A percentile compares a stretch with the other conserved stretches of the same genome.
These are phyloP conservation scores for Orchestes rusci DNA, from an alignment of 2,888 invertebrate species.

Conservation along the genomic window DNA sequence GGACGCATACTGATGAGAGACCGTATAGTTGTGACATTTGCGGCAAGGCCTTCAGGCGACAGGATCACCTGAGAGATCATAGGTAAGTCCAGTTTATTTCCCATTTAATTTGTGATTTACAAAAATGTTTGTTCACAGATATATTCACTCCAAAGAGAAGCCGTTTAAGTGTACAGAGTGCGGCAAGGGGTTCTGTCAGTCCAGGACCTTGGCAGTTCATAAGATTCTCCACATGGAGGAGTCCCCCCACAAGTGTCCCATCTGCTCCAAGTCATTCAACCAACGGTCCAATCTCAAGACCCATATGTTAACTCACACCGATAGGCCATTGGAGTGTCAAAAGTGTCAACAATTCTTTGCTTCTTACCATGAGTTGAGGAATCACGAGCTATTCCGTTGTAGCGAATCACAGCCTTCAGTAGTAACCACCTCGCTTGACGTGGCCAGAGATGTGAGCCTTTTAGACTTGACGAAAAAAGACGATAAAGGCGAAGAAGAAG, in stretches of 20 bases:
- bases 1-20: constrained; percentile 94
- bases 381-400: constrained; percentile 34
- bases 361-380: constrained; percentile 37
- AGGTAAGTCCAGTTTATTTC: constrained; percentile 49
- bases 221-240: constrained; percentile 90
- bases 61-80: constrained; percentile 88
- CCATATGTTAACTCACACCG: constrained; percentile 83
- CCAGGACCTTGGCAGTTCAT: constrained; percentile 91
- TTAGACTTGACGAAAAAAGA: constrained; percentile 36
- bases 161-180: constrained; percentile 96
- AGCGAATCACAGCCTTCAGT: constrained; percentile 10
- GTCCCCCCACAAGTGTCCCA: constrained; percentile 86
- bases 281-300: constrained; percentile 89
- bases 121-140: no score
- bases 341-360: constrained; percentile 39
- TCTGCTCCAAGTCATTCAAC: constrained; percentile 84
- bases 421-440: constrained; percentile 28
- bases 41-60: constrained; percentile 90
- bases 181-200: constrained; percentile 98
- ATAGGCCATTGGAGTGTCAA: constrained; percentile 45
- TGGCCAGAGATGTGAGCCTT: constrained; percentile 26
- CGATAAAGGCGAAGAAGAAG: constrained; percentile 6
- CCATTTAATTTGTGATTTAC: no score
- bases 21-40: constrained; percentile 96
- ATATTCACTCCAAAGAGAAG: constrained; percentile 97